Conservation (phyloP, 2,797 vertebrate genomes). For the Pangasius sanitwongsei region DNA sequence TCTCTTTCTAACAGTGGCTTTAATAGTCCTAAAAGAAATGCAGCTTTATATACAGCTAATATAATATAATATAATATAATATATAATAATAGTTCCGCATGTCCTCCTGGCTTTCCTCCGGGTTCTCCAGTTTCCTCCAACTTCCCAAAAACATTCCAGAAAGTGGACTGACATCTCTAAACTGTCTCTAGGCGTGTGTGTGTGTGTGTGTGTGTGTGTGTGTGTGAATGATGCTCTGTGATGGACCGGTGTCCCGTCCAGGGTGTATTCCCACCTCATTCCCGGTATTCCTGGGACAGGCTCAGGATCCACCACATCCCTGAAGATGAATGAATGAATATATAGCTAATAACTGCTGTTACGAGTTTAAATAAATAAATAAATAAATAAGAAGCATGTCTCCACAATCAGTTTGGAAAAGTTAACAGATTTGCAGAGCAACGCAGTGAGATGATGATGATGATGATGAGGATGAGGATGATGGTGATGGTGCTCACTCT, state of each 20-base stretch:
- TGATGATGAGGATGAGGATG: slow-evolving; percentile 2
- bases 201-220: slow-evolving; percentile 1
- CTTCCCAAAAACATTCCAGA: background rate
- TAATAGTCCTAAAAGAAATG: background rate
- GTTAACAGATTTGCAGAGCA: background rate
- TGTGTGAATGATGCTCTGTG: background rate
- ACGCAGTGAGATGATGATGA: background rate
- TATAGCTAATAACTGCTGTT: background rate
- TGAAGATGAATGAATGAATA: background rate
- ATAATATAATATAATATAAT: no score
- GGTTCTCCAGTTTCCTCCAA: background rate
- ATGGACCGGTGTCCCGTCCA: background rate
- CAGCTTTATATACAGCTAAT: background rate
- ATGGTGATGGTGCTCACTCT: background rate
- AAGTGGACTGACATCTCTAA: background rate
- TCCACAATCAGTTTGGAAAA: background rate
- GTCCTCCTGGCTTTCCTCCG: background rate
- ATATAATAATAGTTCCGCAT: background rate
- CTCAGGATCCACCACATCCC: background rate
- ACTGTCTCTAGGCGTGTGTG: no score
- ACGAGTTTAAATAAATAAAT: background rate
- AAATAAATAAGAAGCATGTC: background rate
- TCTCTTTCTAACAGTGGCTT: background rate
- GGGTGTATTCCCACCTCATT: background rate
- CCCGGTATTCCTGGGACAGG: background rate